Evolutionary conservation across 2,797 vertebrate species (phyloP).

Genomic region (Chloroceryle inda): DNA sequence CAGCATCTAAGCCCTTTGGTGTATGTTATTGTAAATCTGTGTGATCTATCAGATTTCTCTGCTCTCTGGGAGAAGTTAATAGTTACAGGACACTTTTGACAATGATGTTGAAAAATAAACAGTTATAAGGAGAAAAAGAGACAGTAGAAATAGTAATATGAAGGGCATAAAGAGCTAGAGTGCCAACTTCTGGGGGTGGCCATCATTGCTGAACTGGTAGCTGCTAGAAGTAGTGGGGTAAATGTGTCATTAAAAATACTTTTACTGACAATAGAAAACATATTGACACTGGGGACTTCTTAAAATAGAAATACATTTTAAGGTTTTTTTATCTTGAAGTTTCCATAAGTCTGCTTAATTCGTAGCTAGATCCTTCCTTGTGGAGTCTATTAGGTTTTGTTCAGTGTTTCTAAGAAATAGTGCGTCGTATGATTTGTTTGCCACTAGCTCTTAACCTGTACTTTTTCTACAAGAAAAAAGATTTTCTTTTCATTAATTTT

Average conservation of each 20-base stretch:
- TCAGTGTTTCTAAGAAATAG: not conserved
- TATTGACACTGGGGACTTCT: not conserved
- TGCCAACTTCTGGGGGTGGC: not conserved
- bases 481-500: constrained; percentile 21
- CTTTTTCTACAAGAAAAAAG: constrained; percentile 42
- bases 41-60: not conserved
- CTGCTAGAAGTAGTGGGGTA: not conserved
- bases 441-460: not conserved
- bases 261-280: not conserved
- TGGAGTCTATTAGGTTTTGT: not conserved
- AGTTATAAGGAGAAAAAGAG: not conserved
- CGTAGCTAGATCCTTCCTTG: not conserved
- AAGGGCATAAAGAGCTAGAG: not conserved
- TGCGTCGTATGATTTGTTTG: not conserved
- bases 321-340: accelerated
- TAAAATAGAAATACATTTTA: not conserved
- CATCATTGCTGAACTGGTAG: not conserved
- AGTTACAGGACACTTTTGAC: not conserved
- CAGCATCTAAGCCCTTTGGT: not conserved
- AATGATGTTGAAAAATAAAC: not conserved
- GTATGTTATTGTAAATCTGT: not conserved
- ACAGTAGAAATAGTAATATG: not conserved
- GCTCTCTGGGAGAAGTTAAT: not conserved
- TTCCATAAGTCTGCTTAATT: not conserved
- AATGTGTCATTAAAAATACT: not conserved